Percentiles rank a stretch among this genome's conserved stretches.
Conservation (phyloP, 2,797 vertebrate species). For the Crenichthys baileyi region DNA sequence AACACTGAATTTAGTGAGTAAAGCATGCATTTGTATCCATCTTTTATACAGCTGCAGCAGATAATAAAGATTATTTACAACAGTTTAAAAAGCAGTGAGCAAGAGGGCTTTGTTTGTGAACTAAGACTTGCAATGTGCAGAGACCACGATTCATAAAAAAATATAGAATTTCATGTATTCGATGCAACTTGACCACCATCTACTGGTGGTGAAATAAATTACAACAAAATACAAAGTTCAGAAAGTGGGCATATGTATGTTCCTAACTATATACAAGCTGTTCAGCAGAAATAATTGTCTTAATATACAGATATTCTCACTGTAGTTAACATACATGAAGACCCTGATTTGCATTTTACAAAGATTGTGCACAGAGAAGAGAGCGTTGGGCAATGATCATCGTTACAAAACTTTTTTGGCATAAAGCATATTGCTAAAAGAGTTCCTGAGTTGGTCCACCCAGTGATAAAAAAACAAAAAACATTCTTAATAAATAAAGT, state of each 20-base stretch:
- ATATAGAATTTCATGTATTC: constrained; percentile 38
- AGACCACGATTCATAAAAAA: constrained; percentile 28
- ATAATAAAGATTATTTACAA: constrained; percentile 47
- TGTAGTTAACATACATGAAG: constrained; percentile 51
- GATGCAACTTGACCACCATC: constrained; percentile 55
- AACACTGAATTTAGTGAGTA: constrained; percentile 15
- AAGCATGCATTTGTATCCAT: constrained; percentile 4
- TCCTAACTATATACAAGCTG: constrained; percentile 63
- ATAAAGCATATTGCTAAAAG: constrained; percentile 54
- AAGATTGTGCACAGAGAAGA: constrained; percentile 40
- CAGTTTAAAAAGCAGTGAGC: constrained; percentile 27
- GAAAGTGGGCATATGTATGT: constrained; percentile 37
- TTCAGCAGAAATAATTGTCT: constrained; percentile 61
- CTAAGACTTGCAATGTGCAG: constrained; percentile 29
- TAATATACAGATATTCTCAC: constrained; percentile 53
- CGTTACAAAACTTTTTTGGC: constrained; percentile 41
- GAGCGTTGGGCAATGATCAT: constrained; percentile 25
- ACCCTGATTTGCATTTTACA: constrained; percentile 64
- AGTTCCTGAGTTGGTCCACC: constrained; percentile 68
- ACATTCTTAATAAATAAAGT: constrained; percentile 42
- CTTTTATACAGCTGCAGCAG: constrained; percentile 13
- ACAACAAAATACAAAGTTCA: constrained; percentile 55
- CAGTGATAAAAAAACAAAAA: constrained; percentile 17
- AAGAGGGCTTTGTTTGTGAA: constrained; percentile 10
- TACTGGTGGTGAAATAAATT: constrained; percentile 68